These are phyloP conservation scores for Acronicta psi DNA, from an alignment of 2,888 invertebrate species.

Conservation along the genomic window DNA sequence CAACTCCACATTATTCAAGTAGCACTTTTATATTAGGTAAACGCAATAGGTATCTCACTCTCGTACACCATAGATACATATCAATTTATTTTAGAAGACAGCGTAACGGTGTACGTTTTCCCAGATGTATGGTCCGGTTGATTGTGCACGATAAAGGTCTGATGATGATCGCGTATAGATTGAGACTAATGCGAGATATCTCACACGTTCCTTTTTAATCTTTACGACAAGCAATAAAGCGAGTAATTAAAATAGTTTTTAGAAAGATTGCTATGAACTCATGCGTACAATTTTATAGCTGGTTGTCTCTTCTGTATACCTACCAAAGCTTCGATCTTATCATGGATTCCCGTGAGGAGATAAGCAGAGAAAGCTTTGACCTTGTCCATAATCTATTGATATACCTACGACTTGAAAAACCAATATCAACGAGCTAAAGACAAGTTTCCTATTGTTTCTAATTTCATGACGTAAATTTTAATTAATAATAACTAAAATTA, in stretches of 20 bases:
- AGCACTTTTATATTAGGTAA: no score
- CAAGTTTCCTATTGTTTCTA: no score
- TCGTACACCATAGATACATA: conserved; percentile 31
- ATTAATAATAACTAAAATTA: no score
- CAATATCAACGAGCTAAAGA: no score
- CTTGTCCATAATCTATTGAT: no score
- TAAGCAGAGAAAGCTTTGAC: neutral
- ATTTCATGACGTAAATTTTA: no score
- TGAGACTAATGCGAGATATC: conserved; percentile 39
- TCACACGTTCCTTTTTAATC: conserved; percentile 31
- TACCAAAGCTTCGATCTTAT: neutral
- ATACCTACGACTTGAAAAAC: no score
- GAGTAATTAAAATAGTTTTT: conserved; percentile 43
- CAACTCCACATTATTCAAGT: no score
- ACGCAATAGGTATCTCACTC: neutral
- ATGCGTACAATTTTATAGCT: neutral
- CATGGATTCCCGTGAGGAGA: no score
- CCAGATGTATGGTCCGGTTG: conserved; percentile 20
- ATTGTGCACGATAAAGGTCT: conserved; percentile 35
- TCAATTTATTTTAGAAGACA: conserved; percentile 38
- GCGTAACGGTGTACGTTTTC: conserved; percentile 11
- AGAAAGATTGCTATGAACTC: conserved; percentile 13
- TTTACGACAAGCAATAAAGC: conserved; percentile 31
- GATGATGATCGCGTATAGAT: conserved; percentile 43
- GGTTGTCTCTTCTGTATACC: neutral